Percentiles rank a stretch among this genome's conserved stretches.
Evolutionary conservation across 1,140 invertebrate species (phyloP).

Genomic region (Trichonephila clavata): DNA sequence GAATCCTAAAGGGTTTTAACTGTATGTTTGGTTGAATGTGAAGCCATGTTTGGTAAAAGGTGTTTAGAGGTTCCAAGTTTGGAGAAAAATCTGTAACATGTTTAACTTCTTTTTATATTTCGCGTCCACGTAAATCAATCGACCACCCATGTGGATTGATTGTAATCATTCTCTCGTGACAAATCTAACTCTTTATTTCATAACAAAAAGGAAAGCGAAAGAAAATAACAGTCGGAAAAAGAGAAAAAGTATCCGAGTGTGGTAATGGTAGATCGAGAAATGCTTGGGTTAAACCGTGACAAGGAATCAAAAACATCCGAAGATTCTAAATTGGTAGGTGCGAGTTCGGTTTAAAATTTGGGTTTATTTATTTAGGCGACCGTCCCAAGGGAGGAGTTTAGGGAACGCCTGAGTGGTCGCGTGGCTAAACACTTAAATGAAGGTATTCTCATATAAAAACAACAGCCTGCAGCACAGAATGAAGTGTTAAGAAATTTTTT

Average conservation of each 20-base stretch:
- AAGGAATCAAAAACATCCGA: background rate
- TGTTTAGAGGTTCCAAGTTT: background rate
- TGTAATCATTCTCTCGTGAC: background rate
- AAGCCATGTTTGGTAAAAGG: background rate
- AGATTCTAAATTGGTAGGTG: conserved; percentile 6
- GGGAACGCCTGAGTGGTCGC: background rate
- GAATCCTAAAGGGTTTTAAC: background rate
- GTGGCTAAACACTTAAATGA: background rate
- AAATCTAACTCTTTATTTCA: background rate
- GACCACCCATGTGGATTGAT: conserved; percentile 30
- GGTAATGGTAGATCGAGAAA: background rate
- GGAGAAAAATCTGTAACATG: background rate
- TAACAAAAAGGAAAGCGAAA: background rate
- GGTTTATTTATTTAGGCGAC: background rate
- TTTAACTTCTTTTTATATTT: background rate
- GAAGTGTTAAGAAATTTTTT: no score
- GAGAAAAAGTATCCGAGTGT: background rate
- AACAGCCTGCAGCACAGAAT: no score
- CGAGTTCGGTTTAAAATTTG: background rate
- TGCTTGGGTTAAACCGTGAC: background rate
- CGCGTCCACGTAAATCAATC: background rate
- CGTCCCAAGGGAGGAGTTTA: background rate
- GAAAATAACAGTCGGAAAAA: background rate
- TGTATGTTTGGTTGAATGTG: background rate
- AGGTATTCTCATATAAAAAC: background rate